Percentiles rank a stretch among this genome's conserved stretches.
phyloP scores from a whole-genome alignment of 1,140 invertebrate species.

The Eulimnadia texana region DNA sequence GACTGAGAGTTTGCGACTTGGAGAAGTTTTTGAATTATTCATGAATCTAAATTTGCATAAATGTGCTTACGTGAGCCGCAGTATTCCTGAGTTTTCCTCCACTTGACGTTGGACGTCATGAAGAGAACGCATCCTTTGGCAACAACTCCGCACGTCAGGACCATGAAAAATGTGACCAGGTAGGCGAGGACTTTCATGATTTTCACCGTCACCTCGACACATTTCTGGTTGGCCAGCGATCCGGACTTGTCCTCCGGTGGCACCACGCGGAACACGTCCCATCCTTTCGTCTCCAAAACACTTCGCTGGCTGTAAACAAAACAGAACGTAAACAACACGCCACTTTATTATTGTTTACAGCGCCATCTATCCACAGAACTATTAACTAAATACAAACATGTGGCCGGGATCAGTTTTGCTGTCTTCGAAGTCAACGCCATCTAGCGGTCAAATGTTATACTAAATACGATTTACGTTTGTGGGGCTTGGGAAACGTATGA shows the following conservation, averaged over 20 bases:
- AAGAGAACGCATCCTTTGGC: constrained; percentile 29
- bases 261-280: constrained; percentile 31
- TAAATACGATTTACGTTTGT: too few relatives aligned
- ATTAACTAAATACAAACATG: too few relatives aligned
- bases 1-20: neutral
- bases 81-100: constrained; percentile 52
- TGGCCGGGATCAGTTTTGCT: too few relatives aligned
- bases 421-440: too few relatives aligned
- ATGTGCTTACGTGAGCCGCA: constrained; percentile 47
- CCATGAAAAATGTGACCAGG: constrained; percentile 28
- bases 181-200: constrained; percentile 29
- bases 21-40: neutral
- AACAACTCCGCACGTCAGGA: constrained; percentile 26
- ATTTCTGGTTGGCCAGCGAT: constrained; percentile 23
- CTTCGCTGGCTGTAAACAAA: neutral
- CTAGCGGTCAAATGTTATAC: too few relatives aligned
- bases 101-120: constrained; percentile 29
- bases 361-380: too few relatives aligned
- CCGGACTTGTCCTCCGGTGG: constrained; percentile 29
- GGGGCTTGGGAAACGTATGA: too few relatives aligned
- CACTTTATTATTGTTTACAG: too few relatives aligned
- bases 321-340: too few relatives aligned
- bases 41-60: neutral
- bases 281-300: constrained; percentile 23
- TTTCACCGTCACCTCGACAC: constrained; percentile 24